These are phyloP conservation scores for Harmothoe impar DNA, from an alignment of 2,888 invertebrate genomes.

Conservation along the genomic window DNA sequence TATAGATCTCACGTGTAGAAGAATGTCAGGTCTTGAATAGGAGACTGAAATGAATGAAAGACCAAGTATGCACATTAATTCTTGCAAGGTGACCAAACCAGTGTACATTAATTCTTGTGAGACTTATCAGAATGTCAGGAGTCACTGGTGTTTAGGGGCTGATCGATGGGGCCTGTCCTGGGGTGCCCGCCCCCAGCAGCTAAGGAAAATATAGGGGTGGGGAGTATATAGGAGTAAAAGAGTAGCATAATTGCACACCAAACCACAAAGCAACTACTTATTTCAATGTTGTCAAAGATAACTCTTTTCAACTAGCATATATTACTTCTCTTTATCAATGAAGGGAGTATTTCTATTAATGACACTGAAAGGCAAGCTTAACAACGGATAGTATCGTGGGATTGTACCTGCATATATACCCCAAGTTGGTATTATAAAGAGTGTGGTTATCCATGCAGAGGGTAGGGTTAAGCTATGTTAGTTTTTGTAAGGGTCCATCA, in stretches of 20 bases:
- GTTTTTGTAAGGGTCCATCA: too few species aligned
- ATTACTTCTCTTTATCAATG: too few species aligned
- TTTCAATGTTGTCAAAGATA: conserved; percentile 15
- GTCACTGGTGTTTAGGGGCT: background rate
- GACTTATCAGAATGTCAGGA: background rate
- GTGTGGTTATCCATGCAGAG: too few species aligned
- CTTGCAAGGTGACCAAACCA: background rate
- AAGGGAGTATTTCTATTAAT: too few species aligned
- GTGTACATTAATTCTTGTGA: background rate
- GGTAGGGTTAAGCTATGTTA: too few species aligned
- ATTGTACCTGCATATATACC: too few species aligned
- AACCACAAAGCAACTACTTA: background rate
- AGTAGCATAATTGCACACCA: background rate
- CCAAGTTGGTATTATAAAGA: too few species aligned
- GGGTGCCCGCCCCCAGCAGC: conserved; percentile 11
- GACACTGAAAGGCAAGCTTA: too few species aligned
- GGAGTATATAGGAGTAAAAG: background rate
- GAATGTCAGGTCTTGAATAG: too few species aligned
- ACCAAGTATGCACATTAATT: conserved; percentile 11
- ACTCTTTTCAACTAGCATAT: background rate
- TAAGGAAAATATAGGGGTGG: background rate
- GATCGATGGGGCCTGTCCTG: background rate
- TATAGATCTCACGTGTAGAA: too few species aligned
- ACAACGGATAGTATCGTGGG: too few species aligned
- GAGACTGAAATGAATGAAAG: too few species aligned